A percentile compares a stretch with the other conserved stretches of the same genome.
These are phyloP conservation scores for Dicycla oo DNA, from an alignment of 2,888 invertebrate genomes.

Conservation along the genomic window DNA sequence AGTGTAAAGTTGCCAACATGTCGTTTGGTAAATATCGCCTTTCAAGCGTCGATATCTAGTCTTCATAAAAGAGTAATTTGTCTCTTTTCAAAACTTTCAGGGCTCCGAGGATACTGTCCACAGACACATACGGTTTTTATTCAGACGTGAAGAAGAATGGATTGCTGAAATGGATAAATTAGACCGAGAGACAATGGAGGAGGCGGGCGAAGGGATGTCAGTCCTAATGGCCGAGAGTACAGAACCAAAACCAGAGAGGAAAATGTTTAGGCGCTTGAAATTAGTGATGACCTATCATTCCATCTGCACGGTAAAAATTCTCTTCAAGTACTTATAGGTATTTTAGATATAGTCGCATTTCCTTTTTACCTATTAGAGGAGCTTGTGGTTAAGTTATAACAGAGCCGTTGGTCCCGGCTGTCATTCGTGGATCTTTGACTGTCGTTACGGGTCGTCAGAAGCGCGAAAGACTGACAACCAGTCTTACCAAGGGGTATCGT, in stretches of 20 bases:
- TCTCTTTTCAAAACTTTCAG: constrained; percentile 65
- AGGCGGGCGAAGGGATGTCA: constrained; percentile 58
- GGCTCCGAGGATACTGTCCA: constrained; percentile 88
- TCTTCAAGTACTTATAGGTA: not conserved
- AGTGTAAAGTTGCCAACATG: no score
- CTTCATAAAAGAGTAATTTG: no score
- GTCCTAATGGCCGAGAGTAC: constrained; percentile 64
- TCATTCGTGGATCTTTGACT: no score
- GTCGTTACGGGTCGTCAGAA: no score
- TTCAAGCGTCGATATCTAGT: no score
- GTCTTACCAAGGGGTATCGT: no score
- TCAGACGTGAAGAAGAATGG: constrained; percentile 77
- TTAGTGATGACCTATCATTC: constrained; percentile 85
- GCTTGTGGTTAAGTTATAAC: no score
- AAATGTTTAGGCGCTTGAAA: constrained; percentile 82
- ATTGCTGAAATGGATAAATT: constrained; percentile 71
- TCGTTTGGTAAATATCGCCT: no score
- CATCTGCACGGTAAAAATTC: constrained; percentile 77
- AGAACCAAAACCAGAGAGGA: constrained; percentile 67
- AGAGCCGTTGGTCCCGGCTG: no score
- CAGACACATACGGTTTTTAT: constrained; percentile 82
- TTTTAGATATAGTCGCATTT: not conserved
- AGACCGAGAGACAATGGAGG: constrained; percentile 65
- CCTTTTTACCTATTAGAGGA: no score
- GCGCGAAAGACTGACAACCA: no score